Conservation (phyloP, 2,888 invertebrate species). For the Ernsta delagoae region DNA sequence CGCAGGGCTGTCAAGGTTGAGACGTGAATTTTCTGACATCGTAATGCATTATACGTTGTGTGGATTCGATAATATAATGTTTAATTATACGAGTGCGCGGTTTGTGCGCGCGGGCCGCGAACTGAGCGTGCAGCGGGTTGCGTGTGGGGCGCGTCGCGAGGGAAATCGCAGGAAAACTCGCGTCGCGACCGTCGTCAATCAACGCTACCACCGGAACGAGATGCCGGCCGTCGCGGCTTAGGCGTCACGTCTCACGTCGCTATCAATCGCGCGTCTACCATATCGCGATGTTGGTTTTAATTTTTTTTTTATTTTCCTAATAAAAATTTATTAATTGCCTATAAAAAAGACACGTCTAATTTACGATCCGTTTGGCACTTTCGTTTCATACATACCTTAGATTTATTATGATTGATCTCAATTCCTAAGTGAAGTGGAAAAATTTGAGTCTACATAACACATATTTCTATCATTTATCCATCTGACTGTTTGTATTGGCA, state of each 20-base stretch:
- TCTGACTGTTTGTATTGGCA: too few species aligned
- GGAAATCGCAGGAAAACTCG: slow-evolving; percentile 77
- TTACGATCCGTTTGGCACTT: slow-evolving; percentile 30
- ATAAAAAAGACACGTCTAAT: slow-evolving; percentile 17
- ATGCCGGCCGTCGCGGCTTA: slow-evolving; percentile 44
- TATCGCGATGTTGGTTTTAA: neutral
- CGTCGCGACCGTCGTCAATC: slow-evolving; percentile 49
- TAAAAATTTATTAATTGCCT: slow-evolving; percentile 15
- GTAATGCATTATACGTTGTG: slow-evolving; percentile 75
- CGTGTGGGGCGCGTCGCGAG: slow-evolving; percentile 53
- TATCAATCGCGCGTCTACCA: slow-evolving; percentile 6
- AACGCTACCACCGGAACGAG: slow-evolving; percentile 62
- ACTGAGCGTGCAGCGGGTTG: slow-evolving; percentile 42
- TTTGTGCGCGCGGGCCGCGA: slow-evolving; percentile 54
- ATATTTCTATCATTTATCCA: too few species aligned
- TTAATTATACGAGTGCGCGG: slow-evolving; percentile 40
- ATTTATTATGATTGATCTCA: slow-evolving; percentile 12
- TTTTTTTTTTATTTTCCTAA: neutral
- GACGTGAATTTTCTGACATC: slow-evolving; percentile 62
- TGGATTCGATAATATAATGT: slow-evolving; percentile 44
- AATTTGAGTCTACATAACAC: too few species aligned
- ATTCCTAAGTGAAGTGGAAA: slow-evolving; percentile 1
- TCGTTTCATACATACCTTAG: slow-evolving; percentile 31
- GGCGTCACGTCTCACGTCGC: neutral
- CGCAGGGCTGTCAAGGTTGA: slow-evolving; percentile 27